These are phyloP conservation scores for Ridgeia piscesae DNA, from an alignment of 1,140 invertebrate genomes.

Conservation along the genomic window DNA sequence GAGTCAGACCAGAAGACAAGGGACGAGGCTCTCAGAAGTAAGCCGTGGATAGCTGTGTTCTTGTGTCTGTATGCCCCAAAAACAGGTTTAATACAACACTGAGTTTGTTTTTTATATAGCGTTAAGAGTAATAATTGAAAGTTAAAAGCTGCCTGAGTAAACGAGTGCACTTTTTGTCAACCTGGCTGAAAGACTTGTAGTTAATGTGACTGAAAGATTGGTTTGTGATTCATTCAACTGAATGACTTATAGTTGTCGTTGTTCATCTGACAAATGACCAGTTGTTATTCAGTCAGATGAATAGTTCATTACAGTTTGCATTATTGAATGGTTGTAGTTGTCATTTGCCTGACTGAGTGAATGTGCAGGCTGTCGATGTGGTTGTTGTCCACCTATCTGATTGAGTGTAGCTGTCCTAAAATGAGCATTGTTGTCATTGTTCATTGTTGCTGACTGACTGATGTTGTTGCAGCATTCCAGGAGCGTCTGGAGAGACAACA, in stretches of 20 bases:
- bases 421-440: background rate
- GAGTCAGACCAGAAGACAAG: constrained; percentile 46
- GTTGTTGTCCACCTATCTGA: background rate
- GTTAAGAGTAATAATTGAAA: background rate
- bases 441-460: background rate
- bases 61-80: background rate
- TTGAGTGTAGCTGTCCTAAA: background rate
- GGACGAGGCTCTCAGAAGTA: constrained; percentile 53
- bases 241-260: too few species aligned
- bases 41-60: background rate
- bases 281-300: too few species aligned
- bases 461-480: constrained; percentile 44
- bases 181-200: background rate
- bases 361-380: too few species aligned
- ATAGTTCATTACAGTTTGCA: too few species aligned
- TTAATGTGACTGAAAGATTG: too few species aligned
- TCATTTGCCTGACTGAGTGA: background rate
- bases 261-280: too few species aligned
- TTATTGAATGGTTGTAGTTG: too few species aligned
- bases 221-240: too few species aligned
- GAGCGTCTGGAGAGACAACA: constrained; percentile 52
- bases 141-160: background rate
- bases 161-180: background rate
- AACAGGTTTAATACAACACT: background rate
- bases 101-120: background rate